A percentile compares a stretch with the other conserved stretches of the same genome.
Conservation (phyloP, 1,140 invertebrate genomes). For the Cydia amplana region DNA sequence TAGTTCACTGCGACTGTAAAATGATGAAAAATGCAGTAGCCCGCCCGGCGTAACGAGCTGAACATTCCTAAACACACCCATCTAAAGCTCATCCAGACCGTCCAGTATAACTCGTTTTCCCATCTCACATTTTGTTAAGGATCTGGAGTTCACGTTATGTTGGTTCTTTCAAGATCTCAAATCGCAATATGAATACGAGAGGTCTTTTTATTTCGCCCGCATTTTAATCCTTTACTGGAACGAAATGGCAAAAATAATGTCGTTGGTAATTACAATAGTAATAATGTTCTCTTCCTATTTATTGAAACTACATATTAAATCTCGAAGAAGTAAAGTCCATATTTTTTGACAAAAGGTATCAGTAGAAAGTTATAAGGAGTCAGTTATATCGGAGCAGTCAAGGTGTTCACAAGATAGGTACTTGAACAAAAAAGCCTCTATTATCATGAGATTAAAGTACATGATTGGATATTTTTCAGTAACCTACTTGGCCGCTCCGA, state of each 20-base stretch:
- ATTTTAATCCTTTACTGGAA: constrained; percentile 1
- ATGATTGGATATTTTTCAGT: too few relatives aligned
- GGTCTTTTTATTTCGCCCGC: neutral
- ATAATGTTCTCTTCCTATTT: too few relatives aligned
- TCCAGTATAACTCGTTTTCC: neutral
- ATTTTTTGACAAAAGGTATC: too few relatives aligned
- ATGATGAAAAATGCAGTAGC: constrained; percentile 29
- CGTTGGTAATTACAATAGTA: neutral
- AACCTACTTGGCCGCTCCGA: too few relatives aligned
- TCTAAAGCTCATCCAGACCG: neutral
- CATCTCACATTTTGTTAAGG: neutral
- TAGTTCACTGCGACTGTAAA: neutral
- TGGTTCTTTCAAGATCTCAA: neutral
- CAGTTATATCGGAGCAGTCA: too few relatives aligned
- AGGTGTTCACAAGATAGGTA: too few relatives aligned
- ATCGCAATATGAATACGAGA: neutral
- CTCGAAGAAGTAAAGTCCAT: too few relatives aligned
- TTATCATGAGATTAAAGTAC: too few relatives aligned
- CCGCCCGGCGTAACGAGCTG: constrained; percentile 4
- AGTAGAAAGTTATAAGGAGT: too few relatives aligned
- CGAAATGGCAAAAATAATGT: neutral
- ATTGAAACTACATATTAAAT: too few relatives aligned
- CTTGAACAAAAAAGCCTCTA: too few relatives aligned
- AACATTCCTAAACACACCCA: neutral
- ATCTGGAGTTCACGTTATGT: neutral